phyloP scores from a whole-genome alignment of 1,140 invertebrate genomes.

The Adoxophyes honmai region DNA sequence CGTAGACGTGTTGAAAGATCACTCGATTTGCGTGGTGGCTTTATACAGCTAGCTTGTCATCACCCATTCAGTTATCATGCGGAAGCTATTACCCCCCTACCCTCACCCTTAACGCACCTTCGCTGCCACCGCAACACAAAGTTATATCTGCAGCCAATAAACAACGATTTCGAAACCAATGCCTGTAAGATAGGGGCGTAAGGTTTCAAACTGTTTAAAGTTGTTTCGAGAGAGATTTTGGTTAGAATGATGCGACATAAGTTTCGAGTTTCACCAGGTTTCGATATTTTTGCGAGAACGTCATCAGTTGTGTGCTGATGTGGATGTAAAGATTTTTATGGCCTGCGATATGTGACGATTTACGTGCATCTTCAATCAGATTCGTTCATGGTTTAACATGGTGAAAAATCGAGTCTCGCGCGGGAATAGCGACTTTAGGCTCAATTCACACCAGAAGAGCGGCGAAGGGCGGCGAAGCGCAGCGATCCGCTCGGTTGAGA shows the following conservation, averaged over 20 bases:
- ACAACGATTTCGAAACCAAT: not conserved
- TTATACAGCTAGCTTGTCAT: conserved; percentile 5
- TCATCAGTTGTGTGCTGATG: not conserved
- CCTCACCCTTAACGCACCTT: conserved; percentile 2
- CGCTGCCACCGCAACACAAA: conserved; percentile 1
- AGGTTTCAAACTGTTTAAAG: not conserved
- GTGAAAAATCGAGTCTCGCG: too few species aligned
- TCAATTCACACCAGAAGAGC: too few species aligned
- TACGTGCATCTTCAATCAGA: too few species aligned
- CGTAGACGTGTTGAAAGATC: conserved; percentile 12
- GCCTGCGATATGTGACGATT: too few species aligned
- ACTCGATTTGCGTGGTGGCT: conserved; percentile 6
- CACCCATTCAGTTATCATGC: conserved; percentile 14
- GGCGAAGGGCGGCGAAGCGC: too few species aligned
- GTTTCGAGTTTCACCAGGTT: not conserved
- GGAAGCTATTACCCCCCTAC: conserved; percentile 1
- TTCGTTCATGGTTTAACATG: too few species aligned
- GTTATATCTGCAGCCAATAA: not conserved
- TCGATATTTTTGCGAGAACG: conserved; percentile 4
- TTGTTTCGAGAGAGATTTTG: too few species aligned
- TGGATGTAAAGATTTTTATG: too few species aligned
- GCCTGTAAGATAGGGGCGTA: not conserved
- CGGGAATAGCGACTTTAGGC: too few species aligned
- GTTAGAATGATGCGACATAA: not conserved
- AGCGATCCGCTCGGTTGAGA: too few species aligned